Evolutionary conservation across 2,888 invertebrate species (phyloP), one percentile per base, ranked within the genome.

Genomic region (Gymnocheta viridis): DNA sequence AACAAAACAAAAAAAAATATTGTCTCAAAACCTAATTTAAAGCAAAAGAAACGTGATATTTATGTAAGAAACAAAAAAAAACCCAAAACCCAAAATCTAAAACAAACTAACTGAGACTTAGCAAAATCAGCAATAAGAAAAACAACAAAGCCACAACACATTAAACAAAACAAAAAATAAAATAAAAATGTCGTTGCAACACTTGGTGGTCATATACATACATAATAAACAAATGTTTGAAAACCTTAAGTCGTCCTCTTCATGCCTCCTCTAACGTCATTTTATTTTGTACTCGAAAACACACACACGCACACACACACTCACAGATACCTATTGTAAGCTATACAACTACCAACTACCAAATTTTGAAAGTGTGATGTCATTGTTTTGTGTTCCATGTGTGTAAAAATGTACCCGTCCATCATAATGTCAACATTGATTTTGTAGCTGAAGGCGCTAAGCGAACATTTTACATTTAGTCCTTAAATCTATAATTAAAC

Each of bases 311-410:
- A n/a, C 38, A 47, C 27, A 44, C n/a, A 47, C 29, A 35, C 19
- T 49, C 14, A 27, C n/a, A 44, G 19, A 12, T 32, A 41, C 49
- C 38, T n/a, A 41, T 14, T 62, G 27, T 54, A 70, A 51, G 10
- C 70, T 54, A 69, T 44, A 44, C 51, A 64, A 56, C 35, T 29
- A 24, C 4, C 62, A 51, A 56, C 44, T 70, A 24, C 62, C n/a
- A 41, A 58, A 62, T 12, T 22, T 22, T 32, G n/a, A 47, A 38
- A 78, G 49, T 64, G 72, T 84, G 76, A 56, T 60, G 49, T 67
- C 64, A 72, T 73, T 84, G 73, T 81, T 69, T 49, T 77, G 67
- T 67, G 73, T 76, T 22, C 64, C 72, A 51, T 76, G 69, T 70
- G 66, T 66, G 27, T 51, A 54, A 58, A 72, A 54, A 41, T 72